Conservation (phyloP, 2,888 invertebrate species). For the Zootermopsis nevadensis region DNA sequence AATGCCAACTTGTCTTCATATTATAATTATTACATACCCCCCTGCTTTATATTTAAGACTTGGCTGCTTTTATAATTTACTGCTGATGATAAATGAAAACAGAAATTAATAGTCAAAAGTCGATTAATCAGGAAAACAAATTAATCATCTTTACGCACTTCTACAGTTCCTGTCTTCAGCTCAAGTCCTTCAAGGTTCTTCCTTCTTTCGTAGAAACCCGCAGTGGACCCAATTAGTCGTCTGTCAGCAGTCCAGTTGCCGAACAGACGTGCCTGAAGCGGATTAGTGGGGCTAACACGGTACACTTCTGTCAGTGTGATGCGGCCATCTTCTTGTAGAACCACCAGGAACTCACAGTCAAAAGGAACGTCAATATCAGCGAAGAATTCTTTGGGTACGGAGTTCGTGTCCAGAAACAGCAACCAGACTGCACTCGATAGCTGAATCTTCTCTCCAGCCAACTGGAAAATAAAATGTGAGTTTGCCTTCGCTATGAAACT, state of each 20-base stretch:
- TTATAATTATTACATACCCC: too few relatives aligned
- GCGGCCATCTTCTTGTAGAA: neutral
- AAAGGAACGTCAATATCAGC: neutral
- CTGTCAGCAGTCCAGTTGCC: conserved; percentile 33
- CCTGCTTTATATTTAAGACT: too few relatives aligned
- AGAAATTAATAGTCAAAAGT: too few relatives aligned
- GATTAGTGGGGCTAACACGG: neutral
- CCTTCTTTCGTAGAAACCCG: neutral
- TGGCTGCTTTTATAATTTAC: too few relatives aligned
- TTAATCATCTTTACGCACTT: too few relatives aligned
- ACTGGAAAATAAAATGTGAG: too few relatives aligned
- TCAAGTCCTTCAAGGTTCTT: neutral
- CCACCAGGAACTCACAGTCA: neutral
- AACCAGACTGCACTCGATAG: neutral
- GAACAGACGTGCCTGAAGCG: conserved; percentile 2
- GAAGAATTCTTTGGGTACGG: neutral
- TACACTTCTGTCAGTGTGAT: conserved; percentile 39
- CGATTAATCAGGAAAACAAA: too few relatives aligned
- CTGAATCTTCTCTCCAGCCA: too few relatives aligned
- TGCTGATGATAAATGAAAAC: too few relatives aligned
- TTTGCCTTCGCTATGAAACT: too few relatives aligned
- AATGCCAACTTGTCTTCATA: too few relatives aligned
- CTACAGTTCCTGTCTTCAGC: neutral
- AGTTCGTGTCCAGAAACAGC: neutral
- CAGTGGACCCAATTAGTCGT: neutral